Evolutionary conservation across 2,113 vertebrate genomes (phyloP), one percentile per base, ranked within the genome.

Genomic region (Scalopus aquaticus): DNA sequence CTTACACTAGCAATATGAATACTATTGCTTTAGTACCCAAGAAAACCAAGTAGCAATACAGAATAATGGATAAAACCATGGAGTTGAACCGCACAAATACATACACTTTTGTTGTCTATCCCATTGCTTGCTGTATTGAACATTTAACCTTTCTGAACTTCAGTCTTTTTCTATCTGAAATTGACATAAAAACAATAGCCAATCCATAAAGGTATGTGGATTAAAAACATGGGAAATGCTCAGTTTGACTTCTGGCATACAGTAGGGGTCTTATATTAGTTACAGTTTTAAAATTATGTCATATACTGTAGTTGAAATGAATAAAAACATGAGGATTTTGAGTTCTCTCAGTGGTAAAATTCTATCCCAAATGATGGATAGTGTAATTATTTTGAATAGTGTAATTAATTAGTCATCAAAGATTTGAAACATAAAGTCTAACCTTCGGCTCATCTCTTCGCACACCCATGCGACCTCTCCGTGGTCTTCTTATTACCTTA

Each of bases 391-490:
- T 46, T 9, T n/a, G 10, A 88, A 80, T 9, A 37, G 2, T 17
- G 0, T 32, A 49, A 67, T 64, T 81, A 70, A 3, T 51, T 13
- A 93, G 67, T 49, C 26, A 87, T 73, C n/a, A 90, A 65, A 89
- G 0, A 86, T 6, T 60, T 88, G 72, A 93, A 94, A 94, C 88
- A 77, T 84, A 73, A 60, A 78, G 37, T 51, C 95, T 95, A 76
- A 99, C 99, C 99, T 99, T 99, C 84, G 99, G 98, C 94, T 99
- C 99, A 58, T 99, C 99, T 96, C 98, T 98, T 32, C 97, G 98
- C 39, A 99, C 98, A n/a, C 99, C 99, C 98, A 99, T 95, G 2
- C 99, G 98, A 22, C 99, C 99, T 97, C 99, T 98, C 94, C 99
- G 98, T 3, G 99, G 98, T 96, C 99, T 97, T 91, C 99, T 98